phyloP scores from a whole-genome alignment of 2,888 invertebrate genomes.

The Folsomia candida region DNA sequence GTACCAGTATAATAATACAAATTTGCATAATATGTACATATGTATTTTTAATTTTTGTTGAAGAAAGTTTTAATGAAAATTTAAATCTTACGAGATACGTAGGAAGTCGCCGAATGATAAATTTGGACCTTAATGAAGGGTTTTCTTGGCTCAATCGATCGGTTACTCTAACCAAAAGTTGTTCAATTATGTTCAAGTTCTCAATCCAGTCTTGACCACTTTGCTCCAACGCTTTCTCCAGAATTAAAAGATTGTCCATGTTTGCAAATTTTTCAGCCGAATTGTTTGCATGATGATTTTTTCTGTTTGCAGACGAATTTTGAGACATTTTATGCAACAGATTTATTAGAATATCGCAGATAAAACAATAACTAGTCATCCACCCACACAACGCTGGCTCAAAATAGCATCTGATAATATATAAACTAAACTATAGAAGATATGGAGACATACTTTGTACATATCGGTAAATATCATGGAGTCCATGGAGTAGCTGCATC shows the following conservation, averaged over 20 bases:
- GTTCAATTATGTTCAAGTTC: conserved; percentile 47
- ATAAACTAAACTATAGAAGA: too few species aligned
- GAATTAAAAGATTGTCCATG: conserved; percentile 37
- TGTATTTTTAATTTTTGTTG: not conserved
- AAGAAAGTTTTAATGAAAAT: not conserved
- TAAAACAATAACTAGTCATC: too few species aligned
- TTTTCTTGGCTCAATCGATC: conserved; percentile 29
- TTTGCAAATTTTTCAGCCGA: conserved; percentile 23
- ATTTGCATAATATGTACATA: too few species aligned
- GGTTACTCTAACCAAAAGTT: conserved; percentile 36
- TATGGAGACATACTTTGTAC: too few species aligned
- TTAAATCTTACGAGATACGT: conserved; percentile 40
- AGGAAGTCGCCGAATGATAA: conserved; percentile 43
- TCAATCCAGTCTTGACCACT: conserved; percentile 43
- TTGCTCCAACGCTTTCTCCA: conserved; percentile 43
- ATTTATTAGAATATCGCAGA: too few species aligned
- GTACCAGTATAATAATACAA: too few species aligned
- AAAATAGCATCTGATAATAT: too few species aligned
- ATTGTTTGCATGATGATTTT: conserved; percentile 4
- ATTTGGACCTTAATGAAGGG: conserved; percentile 36
- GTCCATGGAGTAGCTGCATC: too few species aligned
- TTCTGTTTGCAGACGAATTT: not conserved
- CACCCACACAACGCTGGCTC: too few species aligned
- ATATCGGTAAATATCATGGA: too few species aligned
- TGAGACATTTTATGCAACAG: not conserved